Conservation (phyloP, 2,113 vertebrate species). For the Tamias sibiricus region DNA sequence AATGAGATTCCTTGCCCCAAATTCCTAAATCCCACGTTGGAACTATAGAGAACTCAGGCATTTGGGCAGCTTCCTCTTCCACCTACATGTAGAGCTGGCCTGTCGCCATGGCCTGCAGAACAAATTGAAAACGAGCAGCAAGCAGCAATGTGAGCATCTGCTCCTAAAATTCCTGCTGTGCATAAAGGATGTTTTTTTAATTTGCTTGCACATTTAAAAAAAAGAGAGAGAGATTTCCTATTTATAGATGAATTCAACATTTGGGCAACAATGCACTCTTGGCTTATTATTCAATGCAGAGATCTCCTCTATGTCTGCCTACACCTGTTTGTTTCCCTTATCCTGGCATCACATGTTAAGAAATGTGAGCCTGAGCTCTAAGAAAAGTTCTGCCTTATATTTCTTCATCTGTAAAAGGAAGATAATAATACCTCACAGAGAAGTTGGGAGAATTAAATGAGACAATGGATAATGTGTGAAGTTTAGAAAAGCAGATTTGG, state of each 20-base stretch:
- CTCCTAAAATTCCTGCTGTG: conserved; percentile 48
- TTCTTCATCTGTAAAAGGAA: conserved; percentile 43
- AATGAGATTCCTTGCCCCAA: not conserved
- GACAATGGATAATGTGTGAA: not conserved
- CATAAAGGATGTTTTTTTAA: conserved; percentile 60
- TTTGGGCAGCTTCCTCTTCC: not conserved
- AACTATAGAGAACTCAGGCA: not conserved
- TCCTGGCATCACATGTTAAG: not conserved
- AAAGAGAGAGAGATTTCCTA: not conserved
- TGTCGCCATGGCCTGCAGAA: not conserved
- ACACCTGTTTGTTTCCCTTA: conserved; percentile 28
- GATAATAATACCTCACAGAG: not conserved
- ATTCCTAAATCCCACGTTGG: not conserved
- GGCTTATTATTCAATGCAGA: conserved; percentile 8
- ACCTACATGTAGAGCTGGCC: not conserved
- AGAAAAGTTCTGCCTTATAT: not conserved
- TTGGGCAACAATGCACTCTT: conserved; percentile 12
- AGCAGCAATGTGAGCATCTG: not conserved
- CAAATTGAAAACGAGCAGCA: conserved; percentile 34
- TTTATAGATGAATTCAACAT: conserved; percentile 55
- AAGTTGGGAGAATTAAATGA: conserved; percentile 13
- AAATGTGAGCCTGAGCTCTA: not conserved
- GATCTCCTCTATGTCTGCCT: conserved; percentile 21
- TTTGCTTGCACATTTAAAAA: conserved; percentile 22
- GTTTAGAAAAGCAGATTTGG: not conserved